Percentiles rank a stretch among this genome's conserved stretches.
phyloP scores from a whole-genome alignment of 2,113 vertebrate species.

The Gasterosteus nipponicus region DNA sequence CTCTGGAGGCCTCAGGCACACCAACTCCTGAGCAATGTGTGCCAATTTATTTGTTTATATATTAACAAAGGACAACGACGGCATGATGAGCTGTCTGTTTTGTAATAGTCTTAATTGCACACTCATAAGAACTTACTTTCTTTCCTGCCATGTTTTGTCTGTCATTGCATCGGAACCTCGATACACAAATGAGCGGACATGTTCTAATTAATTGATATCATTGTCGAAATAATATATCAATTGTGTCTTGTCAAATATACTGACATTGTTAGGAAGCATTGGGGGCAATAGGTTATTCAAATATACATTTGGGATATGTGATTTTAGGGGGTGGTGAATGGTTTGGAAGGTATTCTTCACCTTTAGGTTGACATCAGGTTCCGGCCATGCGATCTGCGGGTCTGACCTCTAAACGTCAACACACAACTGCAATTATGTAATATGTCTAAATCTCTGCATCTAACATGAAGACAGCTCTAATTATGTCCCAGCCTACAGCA shows the following conservation, averaged over 20 bases:
- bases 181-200: background rate
- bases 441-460: constrained; percentile 36
- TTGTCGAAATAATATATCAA: background rate
- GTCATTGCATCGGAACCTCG: background rate
- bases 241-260: background rate
- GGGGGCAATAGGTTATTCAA: background rate
- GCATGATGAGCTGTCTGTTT: constrained; percentile 2
- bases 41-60: constrained; percentile 10
- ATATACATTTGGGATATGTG: background rate
- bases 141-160: background rate
- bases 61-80: constrained; percentile 13
- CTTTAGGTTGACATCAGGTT: background rate
- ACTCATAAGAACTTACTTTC: background rate
- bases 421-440: constrained; percentile 51
- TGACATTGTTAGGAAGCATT: background rate
- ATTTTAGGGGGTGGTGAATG: background rate
- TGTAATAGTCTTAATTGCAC: background rate
- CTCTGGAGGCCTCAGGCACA: constrained; percentile 19
- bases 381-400: background rate
- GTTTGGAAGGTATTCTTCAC: background rate
- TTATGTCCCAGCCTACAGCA: constrained; percentile 36
- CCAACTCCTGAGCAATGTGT: background rate
- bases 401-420: background rate
- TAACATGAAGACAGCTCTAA: constrained; percentile 38
- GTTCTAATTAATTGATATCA: background rate